Evolutionary conservation across 2,797 vertebrate genomes (phyloP).

Genomic region (Aselliscus stoliczkanus): DNA sequence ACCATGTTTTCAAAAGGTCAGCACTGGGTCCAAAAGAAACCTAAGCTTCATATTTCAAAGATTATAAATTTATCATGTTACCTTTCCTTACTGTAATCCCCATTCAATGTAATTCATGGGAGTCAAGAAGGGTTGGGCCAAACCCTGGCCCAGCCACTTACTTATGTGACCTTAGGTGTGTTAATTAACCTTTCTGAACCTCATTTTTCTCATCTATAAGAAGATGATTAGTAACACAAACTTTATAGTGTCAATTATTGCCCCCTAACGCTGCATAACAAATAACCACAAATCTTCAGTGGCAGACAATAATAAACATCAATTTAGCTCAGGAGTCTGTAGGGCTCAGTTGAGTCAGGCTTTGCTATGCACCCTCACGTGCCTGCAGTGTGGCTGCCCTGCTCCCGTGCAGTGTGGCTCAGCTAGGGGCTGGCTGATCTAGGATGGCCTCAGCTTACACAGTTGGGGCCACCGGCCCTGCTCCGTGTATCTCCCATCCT

Average conservation of each 20-base stretch:
- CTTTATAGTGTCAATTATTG: neutral
- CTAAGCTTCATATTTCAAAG: neutral
- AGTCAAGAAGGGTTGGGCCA: neutral
- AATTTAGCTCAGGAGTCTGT: neutral
- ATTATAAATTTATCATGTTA: neutral
- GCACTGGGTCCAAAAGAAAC: neutral
- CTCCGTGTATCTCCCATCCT: neutral
- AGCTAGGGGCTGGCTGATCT: neutral
- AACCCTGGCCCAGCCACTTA: neutral
- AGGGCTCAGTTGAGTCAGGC: neutral
- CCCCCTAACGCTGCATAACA: neutral
- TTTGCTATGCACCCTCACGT: rapidly evolving
- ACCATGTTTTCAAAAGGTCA: neutral
- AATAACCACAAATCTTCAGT: neutral
- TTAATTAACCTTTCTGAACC: neutral
- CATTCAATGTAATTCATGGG: neutral
- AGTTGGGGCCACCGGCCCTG: neutral
- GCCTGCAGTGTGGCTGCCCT: neutral
- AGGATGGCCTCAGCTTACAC: neutral
- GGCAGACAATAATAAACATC: neutral
- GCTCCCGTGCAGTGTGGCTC: neutral
- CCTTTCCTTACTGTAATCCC: neutral
- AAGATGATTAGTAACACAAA: neutral
- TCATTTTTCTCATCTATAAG: neutral
- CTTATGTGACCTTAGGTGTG: neutral